A percentile compares a stretch with the other conserved stretches of the same genome.
These are phyloP conservation scores for Amphiura filiformis DNA, from an alignment of 35 echinoderm and acorn worm genomes.

Conservation along the genomic window DNA sequence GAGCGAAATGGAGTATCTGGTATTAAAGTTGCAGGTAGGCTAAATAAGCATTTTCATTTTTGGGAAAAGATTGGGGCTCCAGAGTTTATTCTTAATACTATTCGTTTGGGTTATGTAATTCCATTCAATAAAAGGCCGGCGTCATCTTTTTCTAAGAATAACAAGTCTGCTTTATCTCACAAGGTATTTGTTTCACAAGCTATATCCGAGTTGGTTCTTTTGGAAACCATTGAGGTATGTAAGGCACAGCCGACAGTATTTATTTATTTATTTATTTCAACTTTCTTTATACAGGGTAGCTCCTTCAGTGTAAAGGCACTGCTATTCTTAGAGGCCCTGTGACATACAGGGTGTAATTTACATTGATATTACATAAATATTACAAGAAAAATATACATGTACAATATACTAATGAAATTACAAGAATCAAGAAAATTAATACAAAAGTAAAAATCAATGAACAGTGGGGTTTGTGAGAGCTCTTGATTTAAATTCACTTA, in stretches of 20 bases:
- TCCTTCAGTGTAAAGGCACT: too few species aligned
- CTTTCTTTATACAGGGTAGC: too few species aligned
- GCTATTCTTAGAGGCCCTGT: too few species aligned
- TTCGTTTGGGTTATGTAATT: not conserved
- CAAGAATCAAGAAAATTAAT: too few species aligned
- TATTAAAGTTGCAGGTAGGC: not conserved
- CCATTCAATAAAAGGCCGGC: not conserved
- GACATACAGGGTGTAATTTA: too few species aligned
- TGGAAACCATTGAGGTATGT: not conserved
- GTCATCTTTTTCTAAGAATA: not conserved
- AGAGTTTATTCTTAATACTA: not conserved
- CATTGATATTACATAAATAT: too few species aligned
- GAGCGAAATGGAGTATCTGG: not conserved
- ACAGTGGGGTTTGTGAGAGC: too few species aligned
- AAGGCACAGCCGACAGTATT: not conserved
- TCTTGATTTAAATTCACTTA: too few species aligned
- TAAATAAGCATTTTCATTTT: not conserved
- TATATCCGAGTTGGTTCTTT: not conserved
- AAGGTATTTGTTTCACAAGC: not conserved
- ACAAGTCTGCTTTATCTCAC: slow-evolving; percentile 13
- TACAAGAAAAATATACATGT: too few species aligned
- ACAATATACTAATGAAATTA: too few species aligned
- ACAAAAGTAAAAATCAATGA: too few species aligned
- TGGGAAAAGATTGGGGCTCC: not conserved
- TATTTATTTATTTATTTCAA: too few species aligned